Evolutionary conservation across 1,140 invertebrate species (phyloP).

Genomic region (Drosophila sechellia): DNA sequence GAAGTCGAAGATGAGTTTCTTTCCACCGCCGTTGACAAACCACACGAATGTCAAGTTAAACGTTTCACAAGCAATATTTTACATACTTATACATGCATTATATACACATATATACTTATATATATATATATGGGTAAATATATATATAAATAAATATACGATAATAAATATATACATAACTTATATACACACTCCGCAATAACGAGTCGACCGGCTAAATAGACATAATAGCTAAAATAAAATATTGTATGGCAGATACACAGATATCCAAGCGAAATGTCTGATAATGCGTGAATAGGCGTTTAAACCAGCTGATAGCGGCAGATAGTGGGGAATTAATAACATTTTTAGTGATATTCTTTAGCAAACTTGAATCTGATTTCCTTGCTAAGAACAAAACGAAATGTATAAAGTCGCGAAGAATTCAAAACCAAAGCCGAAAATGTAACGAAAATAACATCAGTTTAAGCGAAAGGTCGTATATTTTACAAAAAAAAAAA

Average conservation of each 20-base stretch:
- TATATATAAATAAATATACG: slow-evolving; percentile 44
- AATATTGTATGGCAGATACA: slow-evolving; percentile 20
- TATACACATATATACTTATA: slow-evolving; percentile 41
- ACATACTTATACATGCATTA: slow-evolving; percentile 67
- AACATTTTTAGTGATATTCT: slow-evolving; percentile 72
- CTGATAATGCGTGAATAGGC: slow-evolving; percentile 28
- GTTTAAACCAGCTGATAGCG: slow-evolving; percentile 3
- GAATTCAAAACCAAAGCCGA: slow-evolving; percentile 24
- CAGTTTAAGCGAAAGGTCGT: slow-evolving; percentile 34
- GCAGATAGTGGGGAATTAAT: slow-evolving; percentile 15
- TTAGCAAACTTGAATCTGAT: slow-evolving; percentile 65
- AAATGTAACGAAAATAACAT: slow-evolving; percentile 10
- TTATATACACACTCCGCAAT: slow-evolving; percentile 47
- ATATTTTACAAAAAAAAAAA: slow-evolving; percentile 37
- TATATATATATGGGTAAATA: slow-evolving; percentile 32
- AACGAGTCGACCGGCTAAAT: slow-evolving; percentile 32
- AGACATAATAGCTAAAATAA: slow-evolving; percentile 12
- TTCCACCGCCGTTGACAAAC: slow-evolving; percentile 49
- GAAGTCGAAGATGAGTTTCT: slow-evolving; percentile 31
- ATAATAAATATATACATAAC: slow-evolving; percentile 52
- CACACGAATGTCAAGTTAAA: slow-evolving; percentile 77
- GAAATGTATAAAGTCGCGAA: slow-evolving; percentile 44
- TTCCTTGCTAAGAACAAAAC: slow-evolving; percentile 58
- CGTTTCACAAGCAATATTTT: slow-evolving; percentile 82
- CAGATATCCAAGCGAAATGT: slow-evolving; percentile 33